A percentile compares a stretch with the other conserved stretches of the same genome.
phyloP scores from a whole-genome alignment of 2,888 invertebrate genomes.

The Campoplex nolae region DNA sequence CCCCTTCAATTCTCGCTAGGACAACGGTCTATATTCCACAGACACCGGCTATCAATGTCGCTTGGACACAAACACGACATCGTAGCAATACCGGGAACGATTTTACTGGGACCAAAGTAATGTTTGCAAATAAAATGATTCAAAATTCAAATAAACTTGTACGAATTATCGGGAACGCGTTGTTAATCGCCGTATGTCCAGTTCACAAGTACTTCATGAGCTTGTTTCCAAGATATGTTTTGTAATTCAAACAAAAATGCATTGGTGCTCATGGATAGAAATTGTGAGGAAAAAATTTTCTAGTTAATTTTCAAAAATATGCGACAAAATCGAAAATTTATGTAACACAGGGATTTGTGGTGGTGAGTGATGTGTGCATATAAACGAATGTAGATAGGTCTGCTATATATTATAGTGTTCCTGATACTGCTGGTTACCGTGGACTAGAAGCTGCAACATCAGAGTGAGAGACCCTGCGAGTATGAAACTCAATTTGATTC shows the following conservation, averaged over 20 bases:
- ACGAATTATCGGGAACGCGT: not conserved
- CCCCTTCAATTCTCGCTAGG: constrained; percentile 71
- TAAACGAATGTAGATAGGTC: not conserved
- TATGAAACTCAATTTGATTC: constrained; percentile 84
- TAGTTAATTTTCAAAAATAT: not conserved
- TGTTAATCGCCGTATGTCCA: not conserved
- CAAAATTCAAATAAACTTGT: not conserved
- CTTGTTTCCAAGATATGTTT: not conserved
- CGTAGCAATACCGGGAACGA: not conserved
- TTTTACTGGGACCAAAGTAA: constrained; percentile 8
- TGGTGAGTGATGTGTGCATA: not conserved
- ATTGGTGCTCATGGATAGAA: not conserved
- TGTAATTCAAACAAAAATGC: not conserved
- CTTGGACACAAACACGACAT: constrained; percentile 25
- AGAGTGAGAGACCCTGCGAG: constrained; percentile 79
- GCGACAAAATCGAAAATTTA: not conserved
- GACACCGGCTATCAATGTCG: constrained; percentile 73
- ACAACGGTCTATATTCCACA: constrained; percentile 57
- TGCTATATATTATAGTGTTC: constrained; percentile 18
- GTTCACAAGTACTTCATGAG: not conserved
- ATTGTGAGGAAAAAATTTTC: not conserved
- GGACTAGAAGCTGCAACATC: constrained; percentile 60
- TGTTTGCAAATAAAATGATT: not conserved
- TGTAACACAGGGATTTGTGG: not conserved
- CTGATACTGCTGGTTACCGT: constrained; percentile 24